These are phyloP conservation scores for Eolophus roseicapilla DNA, from an alignment of 2,113 vertebrate genomes.

Conservation along the genomic window DNA sequence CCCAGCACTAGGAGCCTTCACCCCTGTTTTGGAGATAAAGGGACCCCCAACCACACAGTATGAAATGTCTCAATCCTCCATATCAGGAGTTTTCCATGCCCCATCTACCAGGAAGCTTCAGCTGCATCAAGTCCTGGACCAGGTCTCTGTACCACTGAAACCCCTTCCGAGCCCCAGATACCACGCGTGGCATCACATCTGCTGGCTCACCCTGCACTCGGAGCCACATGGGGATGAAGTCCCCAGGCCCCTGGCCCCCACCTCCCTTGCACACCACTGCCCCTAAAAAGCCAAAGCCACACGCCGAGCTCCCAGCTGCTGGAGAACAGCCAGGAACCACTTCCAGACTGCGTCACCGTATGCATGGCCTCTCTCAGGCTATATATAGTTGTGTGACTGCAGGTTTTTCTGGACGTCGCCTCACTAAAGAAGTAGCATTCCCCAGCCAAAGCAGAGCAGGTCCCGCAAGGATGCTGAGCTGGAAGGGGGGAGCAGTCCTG, in stretches of 20 bases:
- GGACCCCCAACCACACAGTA: not conserved
- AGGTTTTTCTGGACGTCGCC: slow-evolving; percentile 35
- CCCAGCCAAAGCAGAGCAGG: not conserved
- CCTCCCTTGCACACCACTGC: not conserved
- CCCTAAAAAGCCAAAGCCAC: slow-evolving; percentile 15
- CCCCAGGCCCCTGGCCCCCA: not conserved
- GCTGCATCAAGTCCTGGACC: not conserved
- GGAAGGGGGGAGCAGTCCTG: not conserved
- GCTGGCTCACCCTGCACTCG: accelerated
- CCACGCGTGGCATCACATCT: not conserved
- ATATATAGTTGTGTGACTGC: slow-evolving; percentile 58
- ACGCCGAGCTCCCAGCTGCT: not conserved
- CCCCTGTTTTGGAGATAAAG: not conserved
- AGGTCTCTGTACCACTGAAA: not conserved
- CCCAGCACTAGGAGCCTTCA: not conserved
- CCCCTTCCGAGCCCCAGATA: not conserved
- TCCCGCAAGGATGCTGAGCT: not conserved
- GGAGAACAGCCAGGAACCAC: slow-evolving; percentile 29
- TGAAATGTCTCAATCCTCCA: not conserved
- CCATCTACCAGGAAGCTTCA: not conserved
- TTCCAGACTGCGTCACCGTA: slow-evolving; percentile 33
- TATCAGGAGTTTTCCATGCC: not conserved
- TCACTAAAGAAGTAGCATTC: not conserved
- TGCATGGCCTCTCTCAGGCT: slow-evolving; percentile 16
- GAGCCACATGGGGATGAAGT: not conserved